Evolutionary conservation across 2,888 invertebrate species (phyloP).

Genomic region (Parascotia fuliginaria): DNA sequence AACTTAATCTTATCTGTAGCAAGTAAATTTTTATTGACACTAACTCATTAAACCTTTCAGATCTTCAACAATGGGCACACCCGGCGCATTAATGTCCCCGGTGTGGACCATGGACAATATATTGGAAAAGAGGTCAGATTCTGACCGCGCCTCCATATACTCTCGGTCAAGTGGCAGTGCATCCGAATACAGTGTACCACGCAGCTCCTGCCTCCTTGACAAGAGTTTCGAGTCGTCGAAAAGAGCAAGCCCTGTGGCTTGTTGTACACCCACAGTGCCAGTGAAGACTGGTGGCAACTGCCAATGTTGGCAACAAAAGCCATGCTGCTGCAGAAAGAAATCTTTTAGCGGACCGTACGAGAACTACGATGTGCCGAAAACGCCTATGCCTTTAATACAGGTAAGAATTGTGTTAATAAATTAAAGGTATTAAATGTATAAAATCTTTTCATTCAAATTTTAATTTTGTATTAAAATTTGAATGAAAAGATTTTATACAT

Average conservation of each 20-base stretch:
- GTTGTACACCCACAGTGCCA: slow-evolving; percentile 86
- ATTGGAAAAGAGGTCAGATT: slow-evolving; percentile 78
- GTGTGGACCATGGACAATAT: slow-evolving; percentile 86
- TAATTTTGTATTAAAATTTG: no score
- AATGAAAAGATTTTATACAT: no score
- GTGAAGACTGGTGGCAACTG: slow-evolving; percentile 76
- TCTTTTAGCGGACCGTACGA: slow-evolving; percentile 87
- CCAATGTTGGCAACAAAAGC: slow-evolving; percentile 77
- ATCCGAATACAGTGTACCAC: slow-evolving; percentile 88
- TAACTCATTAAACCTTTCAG: slow-evolving; percentile 62
- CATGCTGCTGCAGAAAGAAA: slow-evolving; percentile 75
- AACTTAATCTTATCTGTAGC: no score
- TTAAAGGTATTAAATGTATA: background rate
- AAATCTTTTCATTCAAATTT: no score
- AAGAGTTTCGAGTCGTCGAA: slow-evolving; percentile 83
- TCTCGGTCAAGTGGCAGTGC: slow-evolving; percentile 88
- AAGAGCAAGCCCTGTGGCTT: slow-evolving; percentile 70
- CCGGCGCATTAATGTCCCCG: slow-evolving; percentile 82
- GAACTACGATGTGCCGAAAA: slow-evolving; percentile 93
- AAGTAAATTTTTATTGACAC: no score
- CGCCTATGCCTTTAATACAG: slow-evolving; percentile 85
- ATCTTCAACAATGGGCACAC: slow-evolving; percentile 85
- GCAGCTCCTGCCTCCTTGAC: slow-evolving; percentile 71
- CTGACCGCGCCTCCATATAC: slow-evolving; percentile 88
- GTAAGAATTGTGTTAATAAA: slow-evolving; percentile 41